Conservation (phyloP, 2,797 vertebrate species). For the Rhadinocentrus ornatus region DNA sequence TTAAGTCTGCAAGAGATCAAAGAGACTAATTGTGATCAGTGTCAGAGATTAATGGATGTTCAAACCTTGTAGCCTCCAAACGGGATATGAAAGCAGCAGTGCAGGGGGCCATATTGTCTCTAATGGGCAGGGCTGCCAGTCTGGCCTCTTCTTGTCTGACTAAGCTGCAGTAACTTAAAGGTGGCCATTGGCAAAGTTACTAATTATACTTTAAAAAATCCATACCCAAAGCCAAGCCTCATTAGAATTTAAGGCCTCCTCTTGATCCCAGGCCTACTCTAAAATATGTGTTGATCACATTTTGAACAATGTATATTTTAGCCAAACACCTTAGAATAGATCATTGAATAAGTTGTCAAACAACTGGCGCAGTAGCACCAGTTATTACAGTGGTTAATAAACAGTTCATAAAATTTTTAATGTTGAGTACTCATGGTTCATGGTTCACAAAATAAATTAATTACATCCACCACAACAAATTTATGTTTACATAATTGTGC, state of each 20-base stretch:
- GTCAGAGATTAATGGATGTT: constrained; percentile 84
- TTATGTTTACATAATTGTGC: neutral
- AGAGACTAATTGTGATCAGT: constrained; percentile 82
- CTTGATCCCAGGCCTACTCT: constrained; percentile 38
- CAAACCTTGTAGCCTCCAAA: constrained; percentile 55
- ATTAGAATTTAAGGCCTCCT: constrained; percentile 60
- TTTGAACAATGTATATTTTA: constrained; percentile 46
- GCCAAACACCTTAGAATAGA: constrained; percentile 45
- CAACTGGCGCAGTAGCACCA: constrained; percentile 3
- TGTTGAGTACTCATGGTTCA: neutral
- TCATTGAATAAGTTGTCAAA: constrained; percentile 33
- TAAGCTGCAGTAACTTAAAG: constrained; percentile 46
- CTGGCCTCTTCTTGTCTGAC: constrained; percentile 51
- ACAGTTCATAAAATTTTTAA: constrained; percentile 19
- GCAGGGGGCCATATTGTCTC: constrained; percentile 60
- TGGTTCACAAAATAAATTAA: too few species aligned
- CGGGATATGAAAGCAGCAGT: constrained; percentile 78
- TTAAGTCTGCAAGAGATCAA: constrained; percentile 73
- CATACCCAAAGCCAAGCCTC: constrained; percentile 55
- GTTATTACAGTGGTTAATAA: constrained; percentile 10
- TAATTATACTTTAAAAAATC: constrained; percentile 66
- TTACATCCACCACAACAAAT: neutral
- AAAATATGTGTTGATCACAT: constrained; percentile 40
- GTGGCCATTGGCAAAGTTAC: constrained; percentile 38
- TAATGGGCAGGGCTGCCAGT: constrained; percentile 74